Evolutionary conservation across 2,113 vertebrate species (phyloP).

Genomic region (Scomber colias): DNA sequence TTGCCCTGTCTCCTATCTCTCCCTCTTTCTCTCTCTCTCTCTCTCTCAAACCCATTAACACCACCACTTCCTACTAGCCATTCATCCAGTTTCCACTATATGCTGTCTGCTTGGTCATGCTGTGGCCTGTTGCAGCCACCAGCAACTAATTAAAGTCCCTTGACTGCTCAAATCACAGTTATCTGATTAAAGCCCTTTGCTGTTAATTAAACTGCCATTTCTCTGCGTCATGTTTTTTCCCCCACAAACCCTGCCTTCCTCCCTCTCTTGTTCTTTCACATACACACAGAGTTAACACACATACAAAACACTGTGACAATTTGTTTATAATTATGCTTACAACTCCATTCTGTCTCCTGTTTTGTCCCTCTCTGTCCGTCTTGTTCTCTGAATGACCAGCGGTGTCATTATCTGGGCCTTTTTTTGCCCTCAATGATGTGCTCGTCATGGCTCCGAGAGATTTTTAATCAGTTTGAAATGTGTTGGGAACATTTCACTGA

Average conservation of each 20-base stretch:
- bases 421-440: slow-evolving; percentile 36
- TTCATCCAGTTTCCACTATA: slow-evolving; percentile 28
- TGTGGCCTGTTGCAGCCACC: slow-evolving; percentile 55
- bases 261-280: background rate
- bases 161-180: slow-evolving; percentile 46
- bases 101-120: slow-evolving; percentile 38
- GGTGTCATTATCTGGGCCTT: slow-evolving; percentile 17
- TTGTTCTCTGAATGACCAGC: slow-evolving; percentile 35
- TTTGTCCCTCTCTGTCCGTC: background rate
- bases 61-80: slow-evolving; percentile 18
- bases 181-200: slow-evolving; percentile 63
- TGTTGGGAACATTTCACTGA: slow-evolving; percentile 40
- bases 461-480: slow-evolving; percentile 41
- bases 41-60: slow-evolving; percentile 31
- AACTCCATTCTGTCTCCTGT: background rate
- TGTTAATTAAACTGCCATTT: slow-evolving; percentile 73
- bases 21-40: background rate
- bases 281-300: background rate
- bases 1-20: background rate
- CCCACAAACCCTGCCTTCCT: slow-evolving; percentile 10
- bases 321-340: background rate
- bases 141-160: slow-evolving; percentile 70
- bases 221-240: slow-evolving; percentile 16
- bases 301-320: background rate
- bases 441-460: background rate